These are phyloP conservation scores for Drosophila leonis DNA, from an alignment of 2,888 invertebrate species.

Conservation along the genomic window DNA sequence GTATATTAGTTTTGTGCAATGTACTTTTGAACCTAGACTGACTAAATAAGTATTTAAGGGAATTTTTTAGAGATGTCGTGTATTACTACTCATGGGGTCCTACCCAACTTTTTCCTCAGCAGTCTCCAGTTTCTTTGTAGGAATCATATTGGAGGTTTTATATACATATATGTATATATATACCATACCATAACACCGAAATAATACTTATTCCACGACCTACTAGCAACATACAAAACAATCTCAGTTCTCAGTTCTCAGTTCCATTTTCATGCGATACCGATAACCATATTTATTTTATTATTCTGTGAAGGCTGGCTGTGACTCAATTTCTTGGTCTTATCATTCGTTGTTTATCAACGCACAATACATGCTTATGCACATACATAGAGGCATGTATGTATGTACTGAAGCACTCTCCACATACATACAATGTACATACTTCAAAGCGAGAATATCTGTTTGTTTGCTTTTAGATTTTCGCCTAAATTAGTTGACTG, in stretches of 20 bases:
- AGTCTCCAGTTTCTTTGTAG: too few species aligned
- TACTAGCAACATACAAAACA: neutral
- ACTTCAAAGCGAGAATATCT: conserved; percentile 2
- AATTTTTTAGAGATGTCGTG: neutral
- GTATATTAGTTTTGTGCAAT: neutral
- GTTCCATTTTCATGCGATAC: conserved; percentile 18
- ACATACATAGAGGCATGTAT: neutral
- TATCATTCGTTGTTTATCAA: conserved; percentile 56
- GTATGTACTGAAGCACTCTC: neutral
- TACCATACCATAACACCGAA: neutral
- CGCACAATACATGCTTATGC: conserved; percentile 11
- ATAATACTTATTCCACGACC: neutral
- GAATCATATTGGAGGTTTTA: too few species aligned
- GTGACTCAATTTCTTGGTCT: conserved; percentile 53
- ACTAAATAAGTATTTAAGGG: neutral
- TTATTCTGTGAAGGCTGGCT: conserved; percentile 29
- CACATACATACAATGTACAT: neutral
- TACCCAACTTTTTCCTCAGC: neutral
- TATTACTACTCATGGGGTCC: neutral
- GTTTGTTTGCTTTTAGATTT: conserved; percentile 46
- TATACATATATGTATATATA: neutral
- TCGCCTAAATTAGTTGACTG: conserved; percentile 42
- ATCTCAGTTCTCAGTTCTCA: conserved; percentile 22
- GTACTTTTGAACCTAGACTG: neutral
- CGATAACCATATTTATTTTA: conserved; percentile 36